Percentiles rank a stretch among this genome's conserved stretches.
phyloP scores from a whole-genome alignment of 1,140 invertebrate species.

The Bombus pyrosoma region DNA sequence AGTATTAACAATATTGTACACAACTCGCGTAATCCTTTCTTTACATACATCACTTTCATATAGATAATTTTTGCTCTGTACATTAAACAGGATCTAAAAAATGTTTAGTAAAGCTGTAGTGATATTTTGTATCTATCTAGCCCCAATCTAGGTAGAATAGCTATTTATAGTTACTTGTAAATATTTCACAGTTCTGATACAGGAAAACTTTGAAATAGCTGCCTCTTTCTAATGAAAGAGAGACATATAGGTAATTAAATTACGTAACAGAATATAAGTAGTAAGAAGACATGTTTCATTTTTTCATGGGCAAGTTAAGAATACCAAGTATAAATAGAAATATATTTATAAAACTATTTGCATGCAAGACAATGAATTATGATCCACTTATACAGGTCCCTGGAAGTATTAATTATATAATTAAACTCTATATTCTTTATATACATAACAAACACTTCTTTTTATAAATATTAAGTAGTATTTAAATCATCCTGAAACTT shows the following conservation, averaged over 20 bases:
- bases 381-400: slow-evolving; percentile 46
- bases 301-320: slow-evolving; percentile 18
- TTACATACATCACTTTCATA: slow-evolving; percentile 15
- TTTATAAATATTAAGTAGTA: slow-evolving; percentile 45
- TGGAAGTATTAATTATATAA: slow-evolving; percentile 53
- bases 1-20: slow-evolving; percentile 52
- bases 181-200: slow-evolving; percentile 10
- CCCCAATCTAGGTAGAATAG: background rate
- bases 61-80: slow-evolving; percentile 35
- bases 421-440: slow-evolving; percentile 52
- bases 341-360: slow-evolving; percentile 36
- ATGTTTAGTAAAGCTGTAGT: slow-evolving; percentile 32
- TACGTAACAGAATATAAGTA: slow-evolving; percentile 11
- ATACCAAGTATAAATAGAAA: slow-evolving; percentile 36
- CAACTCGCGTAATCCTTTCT: slow-evolving; percentile 16
- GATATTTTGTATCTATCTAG: slow-evolving; percentile 10
- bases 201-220: slow-evolving; percentile 21
- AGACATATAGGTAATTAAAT: background rate
- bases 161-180: background rate
- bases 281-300: slow-evolving; percentile 39
- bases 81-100: slow-evolving; percentile 43
- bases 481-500: slow-evolving; percentile 48
- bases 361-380: slow-evolving; percentile 43
- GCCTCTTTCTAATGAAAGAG: slow-evolving; percentile 3
- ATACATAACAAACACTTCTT: slow-evolving; percentile 45